Evolutionary conservation across 2,888 invertebrate genomes (phyloP), one percentile per base, ranked within the genome.

Genomic region (Spodoptera picta): DNA sequence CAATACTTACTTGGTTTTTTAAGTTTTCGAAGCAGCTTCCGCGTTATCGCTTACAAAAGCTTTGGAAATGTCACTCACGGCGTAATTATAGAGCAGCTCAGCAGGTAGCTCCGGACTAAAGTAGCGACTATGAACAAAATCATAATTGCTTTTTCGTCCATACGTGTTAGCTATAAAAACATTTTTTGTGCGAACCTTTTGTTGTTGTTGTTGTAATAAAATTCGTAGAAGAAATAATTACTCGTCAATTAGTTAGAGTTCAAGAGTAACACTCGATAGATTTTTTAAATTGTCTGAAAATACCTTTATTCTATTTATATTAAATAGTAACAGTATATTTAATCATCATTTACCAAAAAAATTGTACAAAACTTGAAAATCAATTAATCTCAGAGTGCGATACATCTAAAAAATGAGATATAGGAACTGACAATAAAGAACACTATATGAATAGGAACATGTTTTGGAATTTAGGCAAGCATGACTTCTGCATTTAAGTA

Each of bases 31-130:
- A 88, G 85, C 93, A 92, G 93, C 93, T 94, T 94, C 94, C 94
- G 94, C 90, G 94, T 94, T 94, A 93, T 94, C 94, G 93, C 89
- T 94, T 93, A 90, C 92, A 93, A 94, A 89, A 87, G 93, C 87
- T 91, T 90, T 88, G 84, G 83, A 89, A 92, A 92, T 90, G 91
- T 93, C 90, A 92, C 90, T 92, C 90, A 86, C 83, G 81, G 88
- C 89, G 90, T 94, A 94, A 94, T 94, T 94, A 94, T 89, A 92
- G 91, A 87, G 91, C 87, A 81, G 84, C 91, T 56, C 91, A 92
- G 93, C 94, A 93, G 93, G 94, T 93, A 89, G 90, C 90, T 85
- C 78, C 77, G 75, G 76, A 79, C 86, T 84, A 84, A 87, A 86
- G 87, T 85, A 84, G 87, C 88, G 82, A 85, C 84, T 82, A 76